Evolutionary conservation across 2,797 vertebrate genomes (phyloP), one percentile per base, ranked within the genome.

Genomic region (Sitta carolinensis): DNA sequence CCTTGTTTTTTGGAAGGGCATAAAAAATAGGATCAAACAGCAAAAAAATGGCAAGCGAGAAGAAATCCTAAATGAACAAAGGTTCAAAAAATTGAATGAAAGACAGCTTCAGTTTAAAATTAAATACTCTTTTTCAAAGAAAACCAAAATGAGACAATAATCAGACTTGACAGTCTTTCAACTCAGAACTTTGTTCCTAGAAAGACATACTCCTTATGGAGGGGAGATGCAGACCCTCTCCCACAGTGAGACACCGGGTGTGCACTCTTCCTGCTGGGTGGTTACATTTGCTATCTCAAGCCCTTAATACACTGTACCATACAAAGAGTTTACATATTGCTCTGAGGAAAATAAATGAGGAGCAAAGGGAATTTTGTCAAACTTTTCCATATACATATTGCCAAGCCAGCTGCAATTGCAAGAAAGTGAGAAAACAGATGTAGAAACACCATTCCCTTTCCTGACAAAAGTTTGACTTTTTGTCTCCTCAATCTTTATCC

Each of bases 241-340:
- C 21, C 38, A 32, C 12, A 51, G 1, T 0, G 1, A 17, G 16
- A 64, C 16, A 3, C 26, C 15, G 63, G 5, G 4, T 32, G 6
- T 32, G 9, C 42, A 26, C 11, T 38, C 3, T 27, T 86, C 20
- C 34, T 86, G 15, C 18, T 55, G 16, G 36, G 25, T 42, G 9
- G 5, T 59, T 86, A n/a, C 21, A 23, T 11, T 52, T 20, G 21
- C 7, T 13, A 13, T 48, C 64, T 55, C 26, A 82, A 68, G 8
- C 20, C 14, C 59, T 54, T 52, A 36, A 15, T 27, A 34, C 42
- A 62, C 2, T 13, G 10, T 42, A 21, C 8, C 16, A 48, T 34
- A 26, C 4, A 14, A 73, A 70, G 20, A 26, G 6, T 58, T 87
- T 73, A 54, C 10, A n/a, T 42, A 50, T 34, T 8, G 4, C 6